Conservation (phyloP, 2,797 vertebrate genomes). For the Phaenicophaeus curvirostris region DNA sequence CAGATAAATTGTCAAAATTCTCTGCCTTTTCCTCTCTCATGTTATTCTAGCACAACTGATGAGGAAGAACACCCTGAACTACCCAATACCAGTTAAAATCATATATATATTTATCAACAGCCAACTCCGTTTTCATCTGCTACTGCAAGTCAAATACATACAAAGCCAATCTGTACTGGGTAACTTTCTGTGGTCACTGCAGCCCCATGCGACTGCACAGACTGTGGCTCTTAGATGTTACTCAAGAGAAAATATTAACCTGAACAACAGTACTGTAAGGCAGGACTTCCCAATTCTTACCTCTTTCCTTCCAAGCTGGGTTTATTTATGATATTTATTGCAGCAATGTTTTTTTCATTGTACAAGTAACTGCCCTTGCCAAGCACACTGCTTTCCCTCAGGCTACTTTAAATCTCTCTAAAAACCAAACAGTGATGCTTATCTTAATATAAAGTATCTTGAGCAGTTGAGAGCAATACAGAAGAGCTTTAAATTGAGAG, state of each 20-base stretch:
- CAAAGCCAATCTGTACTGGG: not conserved
- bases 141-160: not conserved
- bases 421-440: conserved; percentile 27
- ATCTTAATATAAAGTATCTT: conserved; percentile 23
- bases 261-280: not conserved
- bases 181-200: not conserved
- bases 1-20: not conserved
- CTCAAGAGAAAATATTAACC: not conserved
- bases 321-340: conserved; percentile 36
- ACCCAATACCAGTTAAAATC: not conserved
- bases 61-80: not conserved
- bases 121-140: not conserved
- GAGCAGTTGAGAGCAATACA: conserved; percentile 8
- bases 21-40: not conserved
- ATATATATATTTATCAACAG: not conserved
- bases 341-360: not conserved
- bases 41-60: not conserved
- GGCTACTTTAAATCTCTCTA: conserved; percentile 51
- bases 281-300: not conserved
- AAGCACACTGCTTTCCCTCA: not conserved
- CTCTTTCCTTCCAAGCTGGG: not conserved
- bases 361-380: conserved; percentile 7
- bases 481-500: conserved; percentile 12
- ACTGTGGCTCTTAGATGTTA: not conserved
- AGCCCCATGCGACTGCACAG: not conserved